Percentiles rank a stretch among this genome's conserved stretches.
These are phyloP conservation scores for Gymnosoma rotundatum DNA, from an alignment of 2,888 invertebrate species.

Conservation along the genomic window DNA sequence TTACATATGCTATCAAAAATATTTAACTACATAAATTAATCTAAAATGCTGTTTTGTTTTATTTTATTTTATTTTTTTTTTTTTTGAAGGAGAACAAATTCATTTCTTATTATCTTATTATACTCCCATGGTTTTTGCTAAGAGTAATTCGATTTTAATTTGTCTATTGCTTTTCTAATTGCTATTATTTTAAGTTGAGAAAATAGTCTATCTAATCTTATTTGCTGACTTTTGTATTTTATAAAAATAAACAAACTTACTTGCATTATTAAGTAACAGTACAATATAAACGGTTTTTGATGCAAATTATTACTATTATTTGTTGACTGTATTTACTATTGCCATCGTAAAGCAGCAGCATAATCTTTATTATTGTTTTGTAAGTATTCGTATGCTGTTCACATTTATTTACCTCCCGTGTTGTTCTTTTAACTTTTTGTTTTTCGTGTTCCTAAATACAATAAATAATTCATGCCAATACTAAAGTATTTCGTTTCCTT, in stretches of 20 bases:
- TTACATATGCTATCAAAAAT: too few species aligned
- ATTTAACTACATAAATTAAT: too few species aligned
- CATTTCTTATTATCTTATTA: too few species aligned
- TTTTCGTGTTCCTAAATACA: constrained; percentile 22
- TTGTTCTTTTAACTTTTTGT: constrained; percentile 11
- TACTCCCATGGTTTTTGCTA: too few species aligned
- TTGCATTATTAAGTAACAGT: too few species aligned
- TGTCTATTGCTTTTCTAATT: constrained; percentile 49
- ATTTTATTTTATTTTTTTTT: too few species aligned
- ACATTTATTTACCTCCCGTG: constrained; percentile 50
- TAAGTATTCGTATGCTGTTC: constrained; percentile 29
- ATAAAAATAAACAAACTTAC: constrained; percentile 40
- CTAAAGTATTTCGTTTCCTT: constrained; percentile 65
- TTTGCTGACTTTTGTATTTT: too few species aligned
- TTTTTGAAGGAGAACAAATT: too few species aligned
- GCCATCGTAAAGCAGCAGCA: constrained; percentile 1
- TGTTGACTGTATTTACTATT: not conserved
- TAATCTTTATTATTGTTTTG: too few species aligned
- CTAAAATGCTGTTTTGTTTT: too few species aligned
- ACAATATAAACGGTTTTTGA: too few species aligned
- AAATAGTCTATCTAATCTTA: constrained; percentile 62
- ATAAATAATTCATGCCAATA: constrained; percentile 58
- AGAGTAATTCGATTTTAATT: constrained; percentile 43
- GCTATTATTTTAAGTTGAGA: constrained; percentile 53
- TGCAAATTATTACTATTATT: too few species aligned